Evolutionary conservation across 1,140 invertebrate genomes (phyloP).

Genomic region (Eufriesea mexicana): DNA sequence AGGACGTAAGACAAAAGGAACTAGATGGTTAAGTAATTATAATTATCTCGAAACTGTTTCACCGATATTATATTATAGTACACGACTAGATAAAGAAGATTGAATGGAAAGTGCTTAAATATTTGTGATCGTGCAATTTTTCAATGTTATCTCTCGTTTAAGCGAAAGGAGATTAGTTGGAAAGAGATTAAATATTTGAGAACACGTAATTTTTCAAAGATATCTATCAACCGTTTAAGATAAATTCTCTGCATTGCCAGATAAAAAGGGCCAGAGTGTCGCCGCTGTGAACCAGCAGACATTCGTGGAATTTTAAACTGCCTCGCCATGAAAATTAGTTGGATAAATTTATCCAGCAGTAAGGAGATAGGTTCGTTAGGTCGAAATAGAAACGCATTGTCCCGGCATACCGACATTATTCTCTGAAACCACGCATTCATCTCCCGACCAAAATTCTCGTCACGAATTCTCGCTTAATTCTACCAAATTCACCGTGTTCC

Average conservation of each 20-base stretch:
- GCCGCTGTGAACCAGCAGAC: no score
- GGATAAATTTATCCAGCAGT: not conserved
- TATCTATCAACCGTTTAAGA: not conserved
- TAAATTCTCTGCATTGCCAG: not conserved
- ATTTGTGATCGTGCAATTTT: not conserved
- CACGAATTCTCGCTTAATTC: not conserved
- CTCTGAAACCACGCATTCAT: not conserved
- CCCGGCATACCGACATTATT: not conserved
- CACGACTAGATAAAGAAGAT: not conserved
- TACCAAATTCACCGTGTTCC: not conserved
- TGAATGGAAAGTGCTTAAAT: not conserved
- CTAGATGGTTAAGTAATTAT: not conserved
- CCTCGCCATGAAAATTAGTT: not conserved
- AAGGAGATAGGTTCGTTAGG: not conserved
- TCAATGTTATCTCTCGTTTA: not conserved
- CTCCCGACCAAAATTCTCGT: not conserved
- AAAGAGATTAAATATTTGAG: not conserved
- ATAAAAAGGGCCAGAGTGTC: not conserved
- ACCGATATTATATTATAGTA: not conserved
- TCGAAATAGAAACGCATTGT: constrained; percentile 3
- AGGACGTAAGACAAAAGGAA: no score
- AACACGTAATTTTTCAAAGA: not conserved
- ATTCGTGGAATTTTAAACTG: not conserved
- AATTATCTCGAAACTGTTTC: not conserved
- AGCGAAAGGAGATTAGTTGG: not conserved